phyloP scores from a whole-genome alignment of 2,888 invertebrate genomes.

The Pinctada fucata region DNA sequence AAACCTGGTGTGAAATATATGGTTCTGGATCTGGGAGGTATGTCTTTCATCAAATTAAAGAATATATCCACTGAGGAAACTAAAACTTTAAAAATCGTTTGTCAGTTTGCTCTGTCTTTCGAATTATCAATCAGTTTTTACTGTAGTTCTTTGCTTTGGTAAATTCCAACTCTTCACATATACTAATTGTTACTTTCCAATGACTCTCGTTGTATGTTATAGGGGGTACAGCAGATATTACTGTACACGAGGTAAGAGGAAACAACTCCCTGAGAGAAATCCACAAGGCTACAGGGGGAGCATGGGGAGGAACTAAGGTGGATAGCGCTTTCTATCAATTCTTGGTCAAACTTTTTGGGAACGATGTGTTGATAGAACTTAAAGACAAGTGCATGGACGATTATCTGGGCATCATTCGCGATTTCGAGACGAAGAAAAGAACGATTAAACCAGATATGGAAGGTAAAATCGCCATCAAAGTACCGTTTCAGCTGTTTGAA shows the following conservation, averaged over 20 bases:
- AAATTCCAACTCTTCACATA: too few relatives aligned
- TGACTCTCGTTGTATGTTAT: too few relatives aligned
- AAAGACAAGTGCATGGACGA: slow-evolving; percentile 30
- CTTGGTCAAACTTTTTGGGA: slow-evolving; percentile 27
- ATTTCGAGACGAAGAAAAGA: slow-evolving; percentile 39
- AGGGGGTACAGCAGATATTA: slow-evolving; percentile 33
- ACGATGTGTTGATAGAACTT: slow-evolving; percentile 19
- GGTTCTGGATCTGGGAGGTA: slow-evolving; percentile 33
- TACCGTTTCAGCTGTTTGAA: slow-evolving; percentile 24
- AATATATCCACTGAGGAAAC: neutral
- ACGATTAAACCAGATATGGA: slow-evolving; percentile 20
- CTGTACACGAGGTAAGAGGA: slow-evolving; percentile 14
- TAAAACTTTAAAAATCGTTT: neutral
- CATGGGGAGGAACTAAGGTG: slow-evolving; percentile 30
- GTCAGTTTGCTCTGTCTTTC: too few relatives aligned
- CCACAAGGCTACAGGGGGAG: slow-evolving; percentile 26
- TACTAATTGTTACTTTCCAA: too few relatives aligned
- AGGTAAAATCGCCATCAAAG: slow-evolving; percentile 14
- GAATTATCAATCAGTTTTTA: too few relatives aligned
- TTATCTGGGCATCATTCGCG: slow-evolving; percentile 17
- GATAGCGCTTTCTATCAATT: slow-evolving; percentile 29
- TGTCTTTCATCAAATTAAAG: too few relatives aligned
- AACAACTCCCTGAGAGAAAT: slow-evolving; percentile 16
- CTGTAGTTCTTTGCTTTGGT: too few relatives aligned
- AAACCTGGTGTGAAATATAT: slow-evolving; percentile 24